phyloP scores from a whole-genome alignment of 2,888 invertebrate genomes.

The Tetragnatha montana region DNA sequence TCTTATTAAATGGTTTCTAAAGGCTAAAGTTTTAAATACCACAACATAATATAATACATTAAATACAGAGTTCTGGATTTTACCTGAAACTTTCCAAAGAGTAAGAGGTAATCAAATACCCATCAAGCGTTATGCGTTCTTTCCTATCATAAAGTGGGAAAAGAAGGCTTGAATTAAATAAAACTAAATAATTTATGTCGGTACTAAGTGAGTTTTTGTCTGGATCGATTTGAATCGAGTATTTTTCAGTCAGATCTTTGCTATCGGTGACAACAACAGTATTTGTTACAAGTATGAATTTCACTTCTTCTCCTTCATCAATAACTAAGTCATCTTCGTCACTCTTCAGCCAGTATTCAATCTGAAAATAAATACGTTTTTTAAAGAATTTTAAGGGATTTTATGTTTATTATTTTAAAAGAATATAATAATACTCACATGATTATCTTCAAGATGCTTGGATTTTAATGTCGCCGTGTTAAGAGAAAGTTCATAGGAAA shows the following conservation, averaged over 20 bases:
- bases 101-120: slow-evolving; percentile 27
- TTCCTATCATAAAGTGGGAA: slow-evolving; percentile 18
- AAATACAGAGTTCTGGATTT: no score
- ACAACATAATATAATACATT: no score
- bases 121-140: slow-evolving; percentile 41
- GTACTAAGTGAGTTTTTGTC: no score
- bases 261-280: not conserved
- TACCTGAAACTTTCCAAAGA: no score
- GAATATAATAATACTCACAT: slow-evolving; percentile 18
- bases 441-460: not conserved
- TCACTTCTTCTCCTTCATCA: slow-evolving; percentile 16
- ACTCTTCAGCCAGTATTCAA: slow-evolving; percentile 50
- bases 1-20: no score
- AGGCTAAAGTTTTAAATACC: no score
- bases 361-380: slow-evolving; percentile 27
- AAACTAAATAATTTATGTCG: no score
- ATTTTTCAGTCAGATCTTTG: slow-evolving; percentile 21
- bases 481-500: slow-evolving; percentile 2
- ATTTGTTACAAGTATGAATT: not conserved
- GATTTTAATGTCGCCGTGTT: slow-evolving; percentile 27
- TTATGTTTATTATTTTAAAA: not conserved
- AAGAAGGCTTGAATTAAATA: not conserved
- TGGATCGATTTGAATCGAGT: not conserved
- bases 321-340: not conserved
- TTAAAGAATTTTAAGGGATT: no score